Conservation (phyloP, 2,113 vertebrate genomes). For the Silurus asotus region DNA sequence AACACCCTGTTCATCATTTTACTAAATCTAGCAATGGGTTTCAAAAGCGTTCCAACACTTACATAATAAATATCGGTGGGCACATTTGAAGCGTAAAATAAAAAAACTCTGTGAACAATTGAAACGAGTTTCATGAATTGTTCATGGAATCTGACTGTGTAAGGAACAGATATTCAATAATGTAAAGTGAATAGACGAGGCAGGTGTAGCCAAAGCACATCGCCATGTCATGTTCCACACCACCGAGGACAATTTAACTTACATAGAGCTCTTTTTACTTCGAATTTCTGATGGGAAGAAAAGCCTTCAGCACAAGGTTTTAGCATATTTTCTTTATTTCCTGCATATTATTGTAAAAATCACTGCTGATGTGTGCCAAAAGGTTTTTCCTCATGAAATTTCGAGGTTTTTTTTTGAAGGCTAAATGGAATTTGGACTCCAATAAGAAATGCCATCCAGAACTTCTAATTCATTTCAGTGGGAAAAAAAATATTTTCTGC, state of each 20-base stretch:
- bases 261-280: too few relatives aligned
- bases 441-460: background rate
- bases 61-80: background rate
- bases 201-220: background rate
- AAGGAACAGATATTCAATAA: constrained; percentile 1
- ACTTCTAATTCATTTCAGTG: constrained; percentile 13
- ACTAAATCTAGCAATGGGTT: background rate
- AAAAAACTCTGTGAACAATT: background rate
- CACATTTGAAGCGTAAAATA: background rate
- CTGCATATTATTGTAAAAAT: background rate
- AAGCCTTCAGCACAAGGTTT: background rate
- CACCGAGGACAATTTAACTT: background rate
- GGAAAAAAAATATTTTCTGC: constrained; percentile 16
- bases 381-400: background rate
- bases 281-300: background rate
- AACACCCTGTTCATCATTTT: background rate
- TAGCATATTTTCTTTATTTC: background rate
- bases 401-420: background rate
- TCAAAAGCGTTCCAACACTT: background rate
- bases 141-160: background rate
- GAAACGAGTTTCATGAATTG: background rate
- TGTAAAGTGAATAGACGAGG: background rate
- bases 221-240: background rate
- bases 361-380: constrained; percentile 8
- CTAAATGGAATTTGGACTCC: background rate